A percentile compares a stretch with the other conserved stretches of the same genome.
Conservation (phyloP, 2,888 invertebrate species). For the Diaphora mendica region DNA sequence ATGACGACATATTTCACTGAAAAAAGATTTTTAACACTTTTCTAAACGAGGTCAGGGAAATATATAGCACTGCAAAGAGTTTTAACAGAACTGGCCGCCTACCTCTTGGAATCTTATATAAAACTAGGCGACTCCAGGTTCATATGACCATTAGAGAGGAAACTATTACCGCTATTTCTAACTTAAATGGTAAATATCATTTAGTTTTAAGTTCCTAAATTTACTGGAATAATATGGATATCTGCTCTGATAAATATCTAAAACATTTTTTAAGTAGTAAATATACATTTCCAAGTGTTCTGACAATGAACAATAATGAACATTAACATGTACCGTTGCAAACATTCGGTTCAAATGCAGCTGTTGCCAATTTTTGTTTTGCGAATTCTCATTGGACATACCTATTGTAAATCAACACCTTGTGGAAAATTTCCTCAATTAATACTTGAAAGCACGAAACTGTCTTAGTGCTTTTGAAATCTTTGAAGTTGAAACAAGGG, state of each 20-base stretch:
- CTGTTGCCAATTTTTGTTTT: slow-evolving; percentile 56
- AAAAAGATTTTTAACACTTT: neutral
- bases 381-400: slow-evolving; percentile 31
- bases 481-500: slow-evolving; percentile 28
- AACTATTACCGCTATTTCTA: too few relatives aligned
- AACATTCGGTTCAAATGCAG: slow-evolving; percentile 50
- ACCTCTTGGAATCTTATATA: too few relatives aligned
- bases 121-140: too few relatives aligned
- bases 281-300: neutral
- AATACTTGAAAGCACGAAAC: slow-evolving; percentile 23
- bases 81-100: too few relatives aligned
- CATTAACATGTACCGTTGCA: slow-evolving; percentile 37
- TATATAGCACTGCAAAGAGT: too few relatives aligned
- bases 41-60: too few relatives aligned
- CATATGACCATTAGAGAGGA: too few relatives aligned
- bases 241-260: neutral
- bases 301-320: too few relatives aligned
- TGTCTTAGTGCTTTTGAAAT: slow-evolving; percentile 22
- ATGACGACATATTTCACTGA: neutral
- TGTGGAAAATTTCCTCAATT: slow-evolving; percentile 28
- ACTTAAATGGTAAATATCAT: neutral
- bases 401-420: slow-evolving; percentile 41
- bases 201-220: too few relatives aligned
- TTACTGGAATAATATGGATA: too few relatives aligned
- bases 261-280: too few relatives aligned